A percentile compares a stretch with the other conserved stretches of the same genome.
phyloP scores from a whole-genome alignment of 2,797 vertebrate genomes.

The Chelmon rostratus region DNA sequence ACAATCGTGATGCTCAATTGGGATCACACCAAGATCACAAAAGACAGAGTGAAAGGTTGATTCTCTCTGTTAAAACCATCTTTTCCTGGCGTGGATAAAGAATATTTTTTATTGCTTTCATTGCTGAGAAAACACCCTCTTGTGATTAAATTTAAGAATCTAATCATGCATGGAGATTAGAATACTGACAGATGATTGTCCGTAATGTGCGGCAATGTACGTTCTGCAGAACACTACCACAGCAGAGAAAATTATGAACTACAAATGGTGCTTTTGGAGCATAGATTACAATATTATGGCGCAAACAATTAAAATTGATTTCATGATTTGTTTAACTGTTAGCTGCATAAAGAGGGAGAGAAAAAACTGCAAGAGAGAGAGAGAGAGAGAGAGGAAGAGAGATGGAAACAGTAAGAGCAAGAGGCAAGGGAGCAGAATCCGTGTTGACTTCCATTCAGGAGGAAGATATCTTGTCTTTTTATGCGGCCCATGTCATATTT shows the following conservation, averaged over 20 bases:
- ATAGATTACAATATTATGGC: slow-evolving; percentile 41
- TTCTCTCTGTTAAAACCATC: slow-evolving; percentile 50
- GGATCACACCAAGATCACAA: slow-evolving; percentile 69
- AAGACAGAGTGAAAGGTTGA: slow-evolving; percentile 61
- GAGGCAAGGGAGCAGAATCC: slow-evolving; percentile 85
- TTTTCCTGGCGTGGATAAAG: slow-evolving; percentile 37
- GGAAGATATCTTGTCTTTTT: slow-evolving; percentile 94
- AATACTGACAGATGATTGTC: slow-evolving; percentile 39
- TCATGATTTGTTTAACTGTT: slow-evolving; percentile 57
- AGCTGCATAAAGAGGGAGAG: slow-evolving; percentile 20
- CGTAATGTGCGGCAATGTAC: slow-evolving; percentile 20
- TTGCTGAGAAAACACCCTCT: slow-evolving; percentile 39
- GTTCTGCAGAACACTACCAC: background rate
- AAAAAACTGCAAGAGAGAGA: slow-evolving; percentile 18
- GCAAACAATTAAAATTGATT: slow-evolving; percentile 55
- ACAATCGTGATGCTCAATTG: slow-evolving; percentile 74
- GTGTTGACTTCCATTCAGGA: slow-evolving; percentile 93
- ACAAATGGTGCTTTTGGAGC: slow-evolving; percentile 39
- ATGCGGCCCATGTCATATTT: slow-evolving; percentile 94
- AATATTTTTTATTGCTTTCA: slow-evolving; percentile 39
- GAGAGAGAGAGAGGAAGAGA: slow-evolving; percentile 19
- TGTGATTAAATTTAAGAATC: slow-evolving; percentile 50
- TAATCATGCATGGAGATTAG: slow-evolving; percentile 42
- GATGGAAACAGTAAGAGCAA: slow-evolving; percentile 57
- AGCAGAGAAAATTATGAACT: slow-evolving; percentile 26